These are phyloP conservation scores for Sebastes schlegelii DNA, from an alignment of 2,113 vertebrate species.

Conservation along the genomic window DNA sequence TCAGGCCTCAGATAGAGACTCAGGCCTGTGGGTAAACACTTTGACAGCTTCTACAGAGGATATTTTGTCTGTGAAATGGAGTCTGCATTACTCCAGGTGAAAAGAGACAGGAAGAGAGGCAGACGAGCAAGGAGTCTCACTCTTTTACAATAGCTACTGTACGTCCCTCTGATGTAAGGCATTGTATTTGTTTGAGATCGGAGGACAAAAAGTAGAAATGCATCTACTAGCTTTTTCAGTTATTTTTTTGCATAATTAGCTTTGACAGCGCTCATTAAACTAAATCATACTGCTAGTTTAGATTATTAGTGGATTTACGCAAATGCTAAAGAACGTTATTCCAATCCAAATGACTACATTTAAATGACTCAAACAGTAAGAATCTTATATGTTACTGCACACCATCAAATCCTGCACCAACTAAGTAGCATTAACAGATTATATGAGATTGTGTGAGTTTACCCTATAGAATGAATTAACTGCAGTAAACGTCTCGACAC, in stretches of 20 bases:
- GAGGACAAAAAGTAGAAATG: conserved; percentile 24
- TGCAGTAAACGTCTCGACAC: conserved; percentile 40
- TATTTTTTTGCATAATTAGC: neutral
- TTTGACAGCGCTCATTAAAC: neutral
- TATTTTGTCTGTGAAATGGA: conserved; percentile 86
- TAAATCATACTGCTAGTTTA: neutral
- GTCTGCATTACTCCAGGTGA: conserved; percentile 78
- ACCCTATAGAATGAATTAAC: conserved; percentile 30
- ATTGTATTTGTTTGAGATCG: conserved; percentile 34
- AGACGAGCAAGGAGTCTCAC: conserved; percentile 36
- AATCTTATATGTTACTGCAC: neutral
- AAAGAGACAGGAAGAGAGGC: conserved; percentile 53
- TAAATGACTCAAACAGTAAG: neutral
- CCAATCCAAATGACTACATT: neutral
- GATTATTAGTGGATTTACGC: conserved; percentile 4
- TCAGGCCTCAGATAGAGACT: conserved; percentile 85
- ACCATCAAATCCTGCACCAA: conserved; percentile 20
- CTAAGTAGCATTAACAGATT: conserved; percentile 19
- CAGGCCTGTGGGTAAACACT: conserved; percentile 84
- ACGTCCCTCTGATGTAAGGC: conserved; percentile 1
- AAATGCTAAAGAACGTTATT: neutral
- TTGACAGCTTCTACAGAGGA: conserved; percentile 85
- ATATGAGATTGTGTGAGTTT: conserved; percentile 32
- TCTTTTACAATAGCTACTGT: conserved; percentile 32
- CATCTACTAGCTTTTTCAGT: neutral